Evolutionary conservation across 1,140 invertebrate genomes (phyloP), one percentile per base, ranked within the genome.

Genomic region (Drepana arcuata): DNA sequence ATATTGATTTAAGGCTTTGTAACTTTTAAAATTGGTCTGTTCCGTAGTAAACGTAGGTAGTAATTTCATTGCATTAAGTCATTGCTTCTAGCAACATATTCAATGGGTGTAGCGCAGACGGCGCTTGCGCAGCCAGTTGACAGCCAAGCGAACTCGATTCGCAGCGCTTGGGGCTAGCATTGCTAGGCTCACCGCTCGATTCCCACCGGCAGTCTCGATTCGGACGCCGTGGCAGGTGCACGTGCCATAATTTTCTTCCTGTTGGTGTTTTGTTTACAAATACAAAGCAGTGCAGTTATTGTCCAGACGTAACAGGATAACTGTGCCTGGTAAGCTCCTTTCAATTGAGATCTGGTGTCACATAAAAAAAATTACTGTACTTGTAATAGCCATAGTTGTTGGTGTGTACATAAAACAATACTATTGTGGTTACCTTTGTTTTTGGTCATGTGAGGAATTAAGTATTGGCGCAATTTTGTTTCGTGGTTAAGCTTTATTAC

Each of bases 301-400:
- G 45, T 46, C 40, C 47, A 40, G n/a, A n/a, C n/a, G n/a, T n/a
- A 63, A 54, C 57, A 66, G 59, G 60, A 78, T 71, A 71, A 54
- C 37, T 45, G 58, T 67, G 56, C 63, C 54, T 66, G 69, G 73
- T 78, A 53, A 73, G 73, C 61, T 58, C 4, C 47, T 41, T 57
- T 39, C 44, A 38, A 75, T 71, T 54, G 54, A 66, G 64, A 59
- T 67, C 48, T 59, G 38, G n/a, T n/a, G n/a, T n/a, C n/a, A n/a
- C n/a, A n/a, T n/a, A n/a, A n/a, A n/a, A n/a, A n/a, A n/a, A n/a
- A n/a, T n/a, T n/a, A n/a, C n/a, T n/a, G n/a, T n/a, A n/a, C n/a
- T n/a, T n/a, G n/a, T n/a, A n/a, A n/a, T n/a, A n/a, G n/a, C n/a
- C n/a, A n/a, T n/a, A n/a, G n/a, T n/a, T n/a, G n/a, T n/a, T n/a